A percentile compares a stretch with the other conserved stretches of the same genome.
phyloP scores from a whole-genome alignment of 2,797 vertebrate species.

The Schizothorax lantsangensis region DNA sequence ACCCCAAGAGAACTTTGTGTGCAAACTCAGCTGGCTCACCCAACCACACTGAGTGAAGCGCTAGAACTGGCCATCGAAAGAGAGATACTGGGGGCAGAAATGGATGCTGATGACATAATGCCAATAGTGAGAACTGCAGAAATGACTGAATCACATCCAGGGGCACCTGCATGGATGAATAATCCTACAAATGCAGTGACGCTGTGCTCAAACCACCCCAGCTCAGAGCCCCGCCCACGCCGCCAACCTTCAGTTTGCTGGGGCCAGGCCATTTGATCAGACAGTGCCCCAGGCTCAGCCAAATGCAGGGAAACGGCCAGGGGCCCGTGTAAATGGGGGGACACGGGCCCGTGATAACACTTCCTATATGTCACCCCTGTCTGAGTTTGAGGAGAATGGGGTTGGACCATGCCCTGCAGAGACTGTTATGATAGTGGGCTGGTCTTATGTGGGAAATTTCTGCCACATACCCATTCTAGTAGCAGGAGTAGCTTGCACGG shows the following conservation, averaged over 20 bases:
- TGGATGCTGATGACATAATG: background rate
- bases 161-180: background rate
- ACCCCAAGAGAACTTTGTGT: too few relatives aligned
- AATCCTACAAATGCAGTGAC: background rate
- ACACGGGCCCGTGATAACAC: background rate
- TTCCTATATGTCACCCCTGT: background rate
- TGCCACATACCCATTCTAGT: too few relatives aligned
- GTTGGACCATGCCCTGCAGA: background rate
- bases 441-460: background rate
- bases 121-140: background rate
- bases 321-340: background rate
- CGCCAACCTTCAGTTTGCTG: background rate
- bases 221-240: background rate
- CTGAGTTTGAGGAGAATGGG: too few relatives aligned
- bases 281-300: constrained; percentile 5
- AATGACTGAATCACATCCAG: background rate
- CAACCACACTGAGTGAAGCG: too few relatives aligned
- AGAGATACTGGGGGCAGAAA: constrained; percentile 6
- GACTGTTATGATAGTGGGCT: background rate
- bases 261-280: constrained; percentile 1
- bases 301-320: background rate
- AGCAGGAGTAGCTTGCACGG: background rate
- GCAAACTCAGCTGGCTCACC: too few relatives aligned
- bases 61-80: too few relatives aligned
- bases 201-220: too few relatives aligned